Evolutionary conservation across 2,888 invertebrate genomes (phyloP), one percentile per base, ranked within the genome.

Genomic region (Campoletis raptor): DNA sequence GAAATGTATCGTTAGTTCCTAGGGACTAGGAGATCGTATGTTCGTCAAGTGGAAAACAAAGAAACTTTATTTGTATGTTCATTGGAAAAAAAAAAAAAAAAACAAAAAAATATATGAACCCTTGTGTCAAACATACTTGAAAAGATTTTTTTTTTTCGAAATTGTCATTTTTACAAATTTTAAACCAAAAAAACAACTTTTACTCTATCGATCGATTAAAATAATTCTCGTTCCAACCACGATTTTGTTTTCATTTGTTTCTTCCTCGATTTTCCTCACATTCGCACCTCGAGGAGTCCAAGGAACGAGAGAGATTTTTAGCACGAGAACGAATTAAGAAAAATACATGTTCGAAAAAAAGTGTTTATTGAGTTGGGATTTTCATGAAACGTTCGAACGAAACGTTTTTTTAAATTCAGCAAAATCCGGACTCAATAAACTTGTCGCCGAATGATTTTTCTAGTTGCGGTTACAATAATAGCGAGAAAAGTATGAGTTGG

Each of bases 271-370:
- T 48, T 70, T 48, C 36, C 45, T 70, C 70, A 48, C 70, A 36
- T 70, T 30, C 45, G 48, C 48, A 70, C 70, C 48, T 48, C 70
- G 70, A 30, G 48, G 18, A 70, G 69, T 69, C 69, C 40, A 24
- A 42, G 69, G 70, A 70, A 83, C 48, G 67, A 69, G 73, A 73
- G 57, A 61, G 6, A 64, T 30, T 54, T 45, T 42, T 42, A 73
- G 52, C 24, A 9, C 18, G n/a, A 54, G 18, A 30, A 30, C 45
- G 30, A 42, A 70, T 45, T 67, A 36, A 42, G 15, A 69, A 76
- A 61, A 61, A 76, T 24, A 57, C n/a, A 7, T 21, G 15, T 37
- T 37, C 54, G 54, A 21, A 12, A 36, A 24, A 36, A 37, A 5
- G 21, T 42, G 21, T 67, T n/a, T 42, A 45, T 24, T 24, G 42